Evolutionary conservation across 2,797 vertebrate species (phyloP), one percentile per base, ranked within the genome.

Genomic region (Triplophysa bombifrons): DNA sequence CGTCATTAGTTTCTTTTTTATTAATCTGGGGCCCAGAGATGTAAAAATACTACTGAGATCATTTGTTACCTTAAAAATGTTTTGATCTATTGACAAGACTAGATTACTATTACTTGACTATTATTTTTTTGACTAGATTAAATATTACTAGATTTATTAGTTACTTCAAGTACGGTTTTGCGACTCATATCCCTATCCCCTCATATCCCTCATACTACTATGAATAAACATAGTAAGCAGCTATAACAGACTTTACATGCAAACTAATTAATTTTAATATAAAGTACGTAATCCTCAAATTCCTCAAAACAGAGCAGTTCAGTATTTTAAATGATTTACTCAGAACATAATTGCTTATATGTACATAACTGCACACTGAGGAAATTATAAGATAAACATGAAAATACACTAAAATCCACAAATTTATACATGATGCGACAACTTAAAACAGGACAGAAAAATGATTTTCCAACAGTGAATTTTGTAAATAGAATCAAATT

Each of bases 261-360:
- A 53, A 74, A 64, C 22, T 58, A 58, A 20, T 34, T 46, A 0
- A 46, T 3, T 13, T 48, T 14, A 41, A 13, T 48, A 19, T 51
- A 6, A 53, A 20, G 14, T 64, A n/a, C 51, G 4, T 64, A 38
- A 64, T 74, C 19, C 19, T 48, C 9, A 13, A 70, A 77, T 48
- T 48, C 10, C 1, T 46, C 12, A 58, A 13, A 14, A 9, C 72
- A 67, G 41, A 72, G 41, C 58, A 41, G 10, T 48, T 2, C 46
- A 55, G 27, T 3, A n/a, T 10, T 0, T 48, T 86, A 6, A 80
- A 68, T 53, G 83, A 85, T 92, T 90, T 91, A 90, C 88, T 92
- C 87, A 82, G 82, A 91, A 92, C 93, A 92, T 88, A 89, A 78
- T 86, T 82, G n/a, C 50, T 64, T 67, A 17, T 85, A 85, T 85